A percentile compares a stretch with the other conserved stretches of the same genome.
phyloP scores from a whole-genome alignment of 2,113 vertebrate genomes.

The Anolis sagrei region DNA sequence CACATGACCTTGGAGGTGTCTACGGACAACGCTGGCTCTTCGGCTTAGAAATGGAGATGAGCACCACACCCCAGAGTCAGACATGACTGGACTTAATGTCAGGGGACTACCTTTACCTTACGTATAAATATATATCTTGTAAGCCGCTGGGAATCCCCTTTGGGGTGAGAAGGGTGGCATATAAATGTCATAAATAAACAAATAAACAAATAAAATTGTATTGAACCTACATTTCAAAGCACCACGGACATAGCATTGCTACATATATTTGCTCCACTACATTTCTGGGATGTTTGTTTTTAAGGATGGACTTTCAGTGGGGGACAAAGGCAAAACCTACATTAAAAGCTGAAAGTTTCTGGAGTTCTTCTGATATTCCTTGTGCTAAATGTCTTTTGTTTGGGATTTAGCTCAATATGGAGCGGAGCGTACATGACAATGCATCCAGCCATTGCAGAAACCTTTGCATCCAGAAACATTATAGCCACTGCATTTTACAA shows the following conservation, averaged over 20 bases:
- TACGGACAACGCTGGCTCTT: too few species aligned
- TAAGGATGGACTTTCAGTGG: background rate
- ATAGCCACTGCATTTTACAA: background rate
- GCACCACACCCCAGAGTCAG: too few species aligned
- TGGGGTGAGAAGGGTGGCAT: too few species aligned
- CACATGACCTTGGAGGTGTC: too few species aligned
- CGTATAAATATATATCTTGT: too few species aligned
- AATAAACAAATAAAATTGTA: too few species aligned
- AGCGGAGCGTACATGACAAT: background rate
- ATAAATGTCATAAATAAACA: too few species aligned
- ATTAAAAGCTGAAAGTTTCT: background rate
- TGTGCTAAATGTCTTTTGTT: background rate
- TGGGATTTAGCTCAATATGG: background rate
- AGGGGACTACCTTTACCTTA: too few species aligned
- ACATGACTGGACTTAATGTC: too few species aligned
- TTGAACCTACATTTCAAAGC: background rate
- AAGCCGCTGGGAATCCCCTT: too few species aligned
- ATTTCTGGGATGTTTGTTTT: background rate
- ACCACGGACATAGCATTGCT: background rate
- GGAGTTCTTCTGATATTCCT: background rate
- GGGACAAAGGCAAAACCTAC: background rate
- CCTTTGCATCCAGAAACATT: conserved; percentile 10
- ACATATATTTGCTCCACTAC: background rate
- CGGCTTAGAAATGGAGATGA: too few species aligned
- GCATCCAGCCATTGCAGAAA: background rate